Evolutionary conservation across 2,113 vertebrate genomes (phyloP).

Genomic region (Aythya baeri): DNA sequence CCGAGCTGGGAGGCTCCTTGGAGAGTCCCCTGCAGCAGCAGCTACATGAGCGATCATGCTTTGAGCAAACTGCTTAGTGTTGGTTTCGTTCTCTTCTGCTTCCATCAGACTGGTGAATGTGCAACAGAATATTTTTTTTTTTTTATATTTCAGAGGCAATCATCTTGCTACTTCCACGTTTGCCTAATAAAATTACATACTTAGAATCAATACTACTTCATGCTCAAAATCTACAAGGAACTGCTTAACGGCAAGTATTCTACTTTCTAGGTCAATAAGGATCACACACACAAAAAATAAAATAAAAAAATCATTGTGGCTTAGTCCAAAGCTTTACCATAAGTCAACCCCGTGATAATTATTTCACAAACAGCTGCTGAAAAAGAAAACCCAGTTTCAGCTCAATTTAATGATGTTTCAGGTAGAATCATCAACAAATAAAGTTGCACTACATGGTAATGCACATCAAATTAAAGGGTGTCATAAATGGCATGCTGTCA

Average conservation of each 20-base stretch:
- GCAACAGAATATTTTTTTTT: not conserved
- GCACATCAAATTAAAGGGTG: constrained; percentile 3
- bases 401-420: constrained; percentile 45
- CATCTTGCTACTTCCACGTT: constrained; percentile 23
- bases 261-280: constrained; percentile 49
- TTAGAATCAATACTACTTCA: constrained; percentile 61
- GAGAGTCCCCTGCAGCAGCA: not conserved
- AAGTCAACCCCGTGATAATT: not conserved
- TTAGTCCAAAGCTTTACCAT: constrained; percentile 20
- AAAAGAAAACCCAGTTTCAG: constrained; percentile 37
- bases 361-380: constrained; percentile 38
- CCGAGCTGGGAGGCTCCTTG: not conserved
- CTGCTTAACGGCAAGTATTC: constrained; percentile 40
- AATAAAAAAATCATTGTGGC: not conserved
- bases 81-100: not conserved
- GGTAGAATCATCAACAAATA: not conserved
- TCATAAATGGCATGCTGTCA: not conserved
- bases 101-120: not conserved
- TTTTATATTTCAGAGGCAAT: constrained; percentile 42
- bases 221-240: constrained; percentile 64
- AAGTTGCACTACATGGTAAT: constrained; percentile 61
- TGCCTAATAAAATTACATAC: constrained; percentile 62
- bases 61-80: not conserved
- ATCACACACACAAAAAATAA: not conserved
- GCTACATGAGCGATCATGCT: not conserved